Base-by-base conservation (phyloP, 2,113 vertebrate species). In the Perca schrenkii region DNA sequence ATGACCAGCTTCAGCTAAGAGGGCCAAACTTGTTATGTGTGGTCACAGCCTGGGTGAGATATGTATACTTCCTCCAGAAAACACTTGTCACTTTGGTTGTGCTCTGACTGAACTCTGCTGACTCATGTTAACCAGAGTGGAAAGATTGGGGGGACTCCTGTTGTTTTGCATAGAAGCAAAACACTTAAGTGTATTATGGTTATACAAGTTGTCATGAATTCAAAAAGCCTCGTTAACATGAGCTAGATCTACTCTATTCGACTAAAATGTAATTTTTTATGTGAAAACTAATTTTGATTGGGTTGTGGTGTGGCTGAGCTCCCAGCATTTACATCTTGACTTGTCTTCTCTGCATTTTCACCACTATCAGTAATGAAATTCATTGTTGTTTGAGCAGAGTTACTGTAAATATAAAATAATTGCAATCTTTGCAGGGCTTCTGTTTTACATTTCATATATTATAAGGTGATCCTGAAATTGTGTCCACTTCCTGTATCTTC, bases 11-110 rank as follows among this genome's bases (percentile, higher is more conserved):
- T 74, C 74, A 66, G 79, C 92, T 93, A 87, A 80, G 80, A 92
- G 86, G 82, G 79, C 80, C 83, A 58, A 87, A 62, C 86, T 77
- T 60, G 80, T 80, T 89, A 28, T 73, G 61, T 86, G 61, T 80
- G 84, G 89, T 89, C 88, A 87, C 83, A 89, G 90, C 54, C 80
- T 31, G 74, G 6, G 66, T 76, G 67, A 88, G 74, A 90, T 84
- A 75, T 79, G 78, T 77, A 67, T 70, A 64, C 81, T 62, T 92
- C 85, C 82, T 85, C 79, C 80, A 86, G 87, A 87, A 86, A 91
- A 83, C 74, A 88, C 88, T 87, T 88, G 92, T 91, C 90, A 89
- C 87, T 88, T 89, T 78, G 53, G 70, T 85, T 92, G 75, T 82
- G 54, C 82, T 87, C 69, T 60, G 72, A 77, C 63, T 75, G 74